Base-by-base conservation (phyloP, 2,888 invertebrate genomes). In the Macropis europaea region DNA sequence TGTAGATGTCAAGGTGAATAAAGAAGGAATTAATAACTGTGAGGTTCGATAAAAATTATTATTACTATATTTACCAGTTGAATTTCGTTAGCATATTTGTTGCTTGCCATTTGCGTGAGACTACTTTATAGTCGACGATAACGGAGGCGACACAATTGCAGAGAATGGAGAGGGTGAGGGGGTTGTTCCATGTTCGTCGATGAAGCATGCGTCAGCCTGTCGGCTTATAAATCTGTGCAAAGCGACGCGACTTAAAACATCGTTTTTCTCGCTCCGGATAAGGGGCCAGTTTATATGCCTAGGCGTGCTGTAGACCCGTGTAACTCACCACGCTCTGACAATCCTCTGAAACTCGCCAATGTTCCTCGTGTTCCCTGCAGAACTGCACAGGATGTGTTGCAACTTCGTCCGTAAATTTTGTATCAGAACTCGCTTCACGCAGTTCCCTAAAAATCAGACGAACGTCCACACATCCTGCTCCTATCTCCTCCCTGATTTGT, bases 251-350 rank as follows among this genome's bases (percentile, higher is more conserved):
- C 74, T 71, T 68, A 68, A 74, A 68, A 59, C 63, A 40, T 67
- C 57, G 50, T 71, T 74, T 70, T 74, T 70, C 74, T 76, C 63
- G 24, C 47, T 47, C 54, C 59, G 68, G 67, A 68, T 68, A 64
- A 74, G 67, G 11, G 52, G 34, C 60, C 48, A 57, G 64, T 54
- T 70, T 73, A 66, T 50, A 56, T 22, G 30, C 34, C 68, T 68
- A 78, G 77, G 77, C 75, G 77, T 77, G 78, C n/a, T n/a, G 78
- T 76, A 66, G 66, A 78, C 77, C 62, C 56, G 50, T 69, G 76
- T 73, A 66, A 54, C 62, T 61, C 64, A 64, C 69, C 52, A 17
- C 30, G 53, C 15, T 53, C 50, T 43, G 68, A 60, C 75, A 52
- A 53, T 66, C 76, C 73, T 52, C 53, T 54, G 40, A 42, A 47